Base-by-base conservation (phyloP, 2,888 invertebrate species). In the Hetaerina titia region DNA sequence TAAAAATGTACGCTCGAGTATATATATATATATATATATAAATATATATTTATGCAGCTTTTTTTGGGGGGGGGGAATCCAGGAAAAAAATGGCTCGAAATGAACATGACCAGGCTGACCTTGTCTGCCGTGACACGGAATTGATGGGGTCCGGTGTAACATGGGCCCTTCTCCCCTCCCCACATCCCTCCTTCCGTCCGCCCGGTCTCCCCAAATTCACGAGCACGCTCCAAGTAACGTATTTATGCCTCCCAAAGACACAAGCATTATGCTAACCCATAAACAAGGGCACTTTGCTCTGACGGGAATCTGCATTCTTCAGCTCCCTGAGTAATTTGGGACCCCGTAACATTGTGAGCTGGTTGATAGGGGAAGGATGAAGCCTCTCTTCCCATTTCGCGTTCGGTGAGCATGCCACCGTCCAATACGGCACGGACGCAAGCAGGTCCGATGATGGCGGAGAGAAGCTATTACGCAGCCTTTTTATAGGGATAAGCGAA, bases 241-340 rank as follows among this genome's bases (percentile, higher is more conserved):
- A 81, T 81, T 81, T 81, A 81, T 81, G 81, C 81, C 25, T 81
- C 81, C 31, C 25, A 31, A 81, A 31, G 81, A 31, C 81, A 81
- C 81, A 31, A 31, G 81, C 81, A 81, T 81, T 31, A 81, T 31
- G 31, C 81, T 31, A 31, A 31, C 31, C 81, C 31, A 13, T 81
- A 81, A 45, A 81, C 81, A 15, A 31, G 81, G 81, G 81, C 81
- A 81, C 81, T 81, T 81, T 81, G 81, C 31, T 81, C 81, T 15
- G 81, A 81, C 81, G 81, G 81, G 31, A 81, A 81, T 81, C 81
- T 81, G 81, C 81, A 81, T 81, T 81, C 81, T 81, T 81, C 81
- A 31, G 81, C 81, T 31, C 81, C 31, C 9, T 45, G 45, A 45
- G 45, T 45, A 45, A 45, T 45, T 45, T 45, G 45, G 45, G 45